A percentile compares a stretch with the other conserved stretches of the same genome.
These are phyloP conservation scores for Octodon degus DNA, from an alignment of 2,113 vertebrate genomes.

Conservation along the genomic window DNA sequence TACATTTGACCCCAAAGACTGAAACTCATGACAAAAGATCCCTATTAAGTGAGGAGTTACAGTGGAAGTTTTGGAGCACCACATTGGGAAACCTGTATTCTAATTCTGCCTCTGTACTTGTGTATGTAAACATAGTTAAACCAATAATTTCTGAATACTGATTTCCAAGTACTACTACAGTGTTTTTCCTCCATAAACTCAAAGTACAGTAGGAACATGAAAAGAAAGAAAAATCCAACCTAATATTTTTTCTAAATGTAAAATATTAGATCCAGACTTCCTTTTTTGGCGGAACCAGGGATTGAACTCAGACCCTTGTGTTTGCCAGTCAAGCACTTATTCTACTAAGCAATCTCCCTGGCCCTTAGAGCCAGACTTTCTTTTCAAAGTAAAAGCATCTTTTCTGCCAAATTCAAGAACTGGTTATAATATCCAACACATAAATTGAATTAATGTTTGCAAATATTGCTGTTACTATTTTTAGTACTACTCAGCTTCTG, in stretches of 20 bases:
- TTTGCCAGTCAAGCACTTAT: too few relatives aligned
- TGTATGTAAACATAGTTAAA: neutral
- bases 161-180: neutral
- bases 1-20: neutral
- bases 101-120: neutral
- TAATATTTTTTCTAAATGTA: slow-evolving; percentile 58
- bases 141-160: neutral
- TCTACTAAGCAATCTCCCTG: too few relatives aligned
- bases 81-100: neutral
- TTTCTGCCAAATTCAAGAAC: slow-evolving; percentile 35
- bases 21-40: neutral
- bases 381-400: slow-evolving; percentile 56
- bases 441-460: slow-evolving; percentile 35
- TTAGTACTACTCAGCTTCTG: slow-evolving; percentile 17
- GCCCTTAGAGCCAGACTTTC: neutral
- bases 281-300: too few relatives aligned
- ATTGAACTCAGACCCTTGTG: too few relatives aligned
- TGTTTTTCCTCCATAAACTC: neutral
- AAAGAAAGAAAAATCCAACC: neutral
- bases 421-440: neutral
- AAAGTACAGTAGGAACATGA: neutral
- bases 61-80: neutral
- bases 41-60: neutral
- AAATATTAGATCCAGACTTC: slow-evolving; percentile 37
- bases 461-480: slow-evolving; percentile 6